Evolutionary conservation across 2,797 vertebrate genomes (phyloP).

Genomic region (Tragopan temminckii): DNA sequence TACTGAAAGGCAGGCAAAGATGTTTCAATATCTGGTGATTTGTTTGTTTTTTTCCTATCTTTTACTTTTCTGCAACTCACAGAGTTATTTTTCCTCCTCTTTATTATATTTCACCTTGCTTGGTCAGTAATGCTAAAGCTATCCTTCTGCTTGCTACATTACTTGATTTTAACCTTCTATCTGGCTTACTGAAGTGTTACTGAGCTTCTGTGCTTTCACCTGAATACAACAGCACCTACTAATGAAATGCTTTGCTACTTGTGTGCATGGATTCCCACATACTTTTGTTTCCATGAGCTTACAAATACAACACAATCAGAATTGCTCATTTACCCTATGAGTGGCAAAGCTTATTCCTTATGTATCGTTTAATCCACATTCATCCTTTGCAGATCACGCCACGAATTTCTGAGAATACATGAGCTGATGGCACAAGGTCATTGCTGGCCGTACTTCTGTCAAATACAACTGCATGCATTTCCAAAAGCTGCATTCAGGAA

Average conservation of each 20-base stretch:
- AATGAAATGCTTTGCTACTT: neutral
- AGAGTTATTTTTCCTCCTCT: neutral
- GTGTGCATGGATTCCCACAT: accelerated
- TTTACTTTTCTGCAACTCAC: neutral
- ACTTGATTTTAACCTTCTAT: neutral
- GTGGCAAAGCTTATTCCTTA: neutral
- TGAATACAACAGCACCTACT: neutral
- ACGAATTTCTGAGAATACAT: neutral
- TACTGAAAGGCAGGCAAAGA: neutral
- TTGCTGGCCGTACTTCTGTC: neutral
- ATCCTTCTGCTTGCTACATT: neutral
- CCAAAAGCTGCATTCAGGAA: neutral
- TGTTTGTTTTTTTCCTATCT: neutral
- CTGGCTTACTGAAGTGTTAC: neutral
- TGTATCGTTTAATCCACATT: neutral
- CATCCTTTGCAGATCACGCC: neutral
- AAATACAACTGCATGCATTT: neutral
- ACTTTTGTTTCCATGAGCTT: neutral
- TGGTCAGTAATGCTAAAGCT: neutral
- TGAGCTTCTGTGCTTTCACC: neutral
- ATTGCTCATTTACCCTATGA: neutral
- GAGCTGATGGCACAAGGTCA: neutral
- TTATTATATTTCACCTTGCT: neutral
- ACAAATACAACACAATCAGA: neutral
- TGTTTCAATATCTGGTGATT: neutral